Base-by-base conservation (phyloP, 2,888 invertebrate species). In the Aricia artaxerxes region DNA sequence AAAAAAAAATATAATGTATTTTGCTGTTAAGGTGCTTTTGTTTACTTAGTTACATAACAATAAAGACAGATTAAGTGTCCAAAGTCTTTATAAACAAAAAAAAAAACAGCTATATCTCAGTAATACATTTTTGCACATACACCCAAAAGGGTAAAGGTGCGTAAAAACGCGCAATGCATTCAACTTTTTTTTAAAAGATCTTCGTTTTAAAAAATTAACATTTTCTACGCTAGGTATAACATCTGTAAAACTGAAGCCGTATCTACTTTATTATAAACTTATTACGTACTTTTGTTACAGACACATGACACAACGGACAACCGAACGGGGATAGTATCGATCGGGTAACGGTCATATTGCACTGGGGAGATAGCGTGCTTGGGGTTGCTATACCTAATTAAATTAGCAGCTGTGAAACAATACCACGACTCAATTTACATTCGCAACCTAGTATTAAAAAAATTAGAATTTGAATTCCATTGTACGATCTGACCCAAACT, bases 331-430 rank as follows among this genome's bases (percentile, higher is more conserved):
- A 76, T 57, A 53, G 76, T 49, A 76, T 76, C 35, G 76, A 76
- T 76, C 76, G 35, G 76, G 31, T 57, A 76, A 76, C 76, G 76
- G 76, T 57, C 76, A 76, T 75, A 76, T 53, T 57, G 76, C 35
- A 76, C 76, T 53, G 53, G 76, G 76, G 53, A 44, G 40, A 73
- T 73, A 73, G 76, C 57, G 53, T 76, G 75, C 24, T 53, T 53
- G 53, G 76, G 76, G 76, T 53, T 76, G 53, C 11, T 76, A 73
- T 57, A 53, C 57, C 76, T 76, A 35, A 76, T 73, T 78, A 40
- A 76, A 78, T 77, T 78, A 35, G 69, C 69, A 69, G 69, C 35
- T 69, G 69, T 69, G 69, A 69, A 69, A 69, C 35, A 69, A 69
- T 35, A 35, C 4, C 13, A 35, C 1, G 24, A 69, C 35, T 13